Base-by-base conservation (phyloP, 1,140 invertebrate species). In the Hypsibius dujardini region DNA sequence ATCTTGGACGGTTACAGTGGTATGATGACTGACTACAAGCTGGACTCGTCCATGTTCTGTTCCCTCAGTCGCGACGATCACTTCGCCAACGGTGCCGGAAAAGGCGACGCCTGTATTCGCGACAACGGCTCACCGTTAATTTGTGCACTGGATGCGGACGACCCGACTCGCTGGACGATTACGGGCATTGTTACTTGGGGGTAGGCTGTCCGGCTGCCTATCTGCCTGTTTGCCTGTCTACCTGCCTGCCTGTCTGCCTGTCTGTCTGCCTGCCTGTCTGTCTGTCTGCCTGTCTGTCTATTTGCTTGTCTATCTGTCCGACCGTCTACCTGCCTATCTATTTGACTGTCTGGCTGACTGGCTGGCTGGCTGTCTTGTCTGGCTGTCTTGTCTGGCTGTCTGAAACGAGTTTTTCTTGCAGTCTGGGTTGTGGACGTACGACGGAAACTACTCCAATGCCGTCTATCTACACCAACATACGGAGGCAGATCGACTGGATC, bases 1-100 rank as follows among this genome's bases (percentile, higher is more conserved):
- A 67, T 67, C 3, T 3, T 67, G 42, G 42, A 67, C 45, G 42
- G 45, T 7, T 67, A 67, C 42, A 67, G 62, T 42, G 62, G 62
- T 14, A 67, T 42, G 42, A 12, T 42, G 12, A 42, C 45, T 67
- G 62, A 67, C 42, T 67, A 67, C 45, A 67, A 67, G 42, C 62
- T 67, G 62, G 62, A 67, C 45, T 42, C 62, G 7, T 14, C 62
- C 12, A 67, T 67, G 62, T 67, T 67, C 42, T 67, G 62, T 42
- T 14, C 62, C 3, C 7, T 67, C 7, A 67, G 62, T 42, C 62
- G 62, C 7, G 62, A 67, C 62, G 3, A 14, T 3, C 3, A 67
- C 42, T 14, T 14, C 62, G 42, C 7, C 62, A 42, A 14, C 62
- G 42, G 7, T 14, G 7, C 3, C 3, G 62, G 62, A 3, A 42